Evolutionary conservation across 2,888 invertebrate species (phyloP), one percentile per base, ranked within the genome.

Genomic region (Ephialtes manifestator): DNA sequence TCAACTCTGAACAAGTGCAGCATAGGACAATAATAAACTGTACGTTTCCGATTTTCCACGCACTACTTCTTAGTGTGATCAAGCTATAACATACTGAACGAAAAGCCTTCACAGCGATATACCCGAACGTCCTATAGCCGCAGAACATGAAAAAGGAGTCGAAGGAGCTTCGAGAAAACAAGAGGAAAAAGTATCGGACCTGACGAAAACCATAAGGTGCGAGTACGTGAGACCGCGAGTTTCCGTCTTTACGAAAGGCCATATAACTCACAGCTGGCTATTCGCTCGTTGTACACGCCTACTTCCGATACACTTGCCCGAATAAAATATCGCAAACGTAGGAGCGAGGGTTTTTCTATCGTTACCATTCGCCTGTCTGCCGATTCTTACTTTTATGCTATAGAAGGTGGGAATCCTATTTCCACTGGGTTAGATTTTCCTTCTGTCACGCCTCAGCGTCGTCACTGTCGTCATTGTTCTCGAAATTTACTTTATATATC

Each of bases 231-330:
- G 10, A 63, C 35, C 60, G 5, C 31, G 60, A 60, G 31, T 31
- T 60, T 31, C 70, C 31, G 48, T 70, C 31, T 70, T 53, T n/a
- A 18, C 53, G 53, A 35, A 60, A 63, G 18, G 35, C 4, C 35
- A 35, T 63, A 63, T 63, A 35, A 63, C 35, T 63, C 15, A 75
- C 75, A 15, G 51, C 48, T 20, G 31, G 75, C 18, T 13, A 48
- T 18, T 63, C 60, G 35, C 35, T 63, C 35, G 48, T 24, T 67
- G 85, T 84, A 68, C 81, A 87, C 89, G 88, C 89, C 88, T 84
- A 86, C 83, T 87, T 85, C 88, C 85, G 67, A 84, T 84, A 83
- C 85, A 85, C 85, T 86, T 81, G 88, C 83, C 46, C 81, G 77
- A 80, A 86, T 87, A 88, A 87, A 86, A 86, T 88, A 87, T 84